Percentiles rank a stretch among this genome's conserved stretches.
phyloP scores from a whole-genome alignment of 2,797 vertebrate species.

The Lophotriccus pileatus region DNA sequence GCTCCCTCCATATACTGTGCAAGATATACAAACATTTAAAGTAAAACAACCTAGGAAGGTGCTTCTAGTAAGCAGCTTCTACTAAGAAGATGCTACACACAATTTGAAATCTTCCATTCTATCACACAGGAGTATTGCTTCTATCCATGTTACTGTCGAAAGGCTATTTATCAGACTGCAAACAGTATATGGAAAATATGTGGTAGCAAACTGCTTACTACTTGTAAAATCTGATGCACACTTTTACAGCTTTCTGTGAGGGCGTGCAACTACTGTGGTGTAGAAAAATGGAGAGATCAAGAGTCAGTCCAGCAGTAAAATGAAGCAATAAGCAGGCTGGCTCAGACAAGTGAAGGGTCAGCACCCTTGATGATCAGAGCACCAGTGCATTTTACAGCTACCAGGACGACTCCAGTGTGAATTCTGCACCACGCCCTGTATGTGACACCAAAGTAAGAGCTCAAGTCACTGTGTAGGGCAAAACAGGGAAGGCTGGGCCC shows the following conservation, averaged over 20 bases:
- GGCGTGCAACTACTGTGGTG: neutral
- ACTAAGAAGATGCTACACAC: neutral
- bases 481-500: fast-evolving
- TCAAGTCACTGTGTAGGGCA: no score
- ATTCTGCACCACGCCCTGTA: fast-evolving
- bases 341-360: neutral
- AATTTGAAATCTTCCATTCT: neutral
- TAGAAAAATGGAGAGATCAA: neutral
- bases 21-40: neutral
- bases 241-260: neutral
- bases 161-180: neutral
- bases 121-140: neutral
- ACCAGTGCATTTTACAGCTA: neutral
- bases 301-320: neutral
- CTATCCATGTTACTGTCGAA: neutral
- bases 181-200: neutral
- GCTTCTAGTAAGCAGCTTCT: no score
- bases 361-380: neutral
- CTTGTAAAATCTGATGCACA: fast-evolving
- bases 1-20: neutral
- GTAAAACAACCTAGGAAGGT: neutral
- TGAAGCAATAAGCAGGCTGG: neutral
- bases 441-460: fast-evolving
- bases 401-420: neutral
- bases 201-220: neutral